Conservation (phyloP, 2,113 vertebrate species). For the Dolichallabes microphthalmus region DNA sequence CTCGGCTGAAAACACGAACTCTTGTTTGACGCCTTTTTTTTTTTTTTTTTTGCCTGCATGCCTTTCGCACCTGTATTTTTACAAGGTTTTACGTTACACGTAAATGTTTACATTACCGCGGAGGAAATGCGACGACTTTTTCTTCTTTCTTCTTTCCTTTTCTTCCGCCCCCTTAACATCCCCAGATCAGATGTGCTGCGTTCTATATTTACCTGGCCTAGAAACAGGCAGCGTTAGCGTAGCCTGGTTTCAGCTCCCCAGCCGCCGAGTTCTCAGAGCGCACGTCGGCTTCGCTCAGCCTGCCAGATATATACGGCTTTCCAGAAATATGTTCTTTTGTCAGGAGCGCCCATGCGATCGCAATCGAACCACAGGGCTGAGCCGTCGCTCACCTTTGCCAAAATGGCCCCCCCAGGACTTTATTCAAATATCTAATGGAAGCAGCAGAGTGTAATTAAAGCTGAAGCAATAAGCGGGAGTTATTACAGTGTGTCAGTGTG, state of each 20-base stretch:
- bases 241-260: conserved; percentile 52
- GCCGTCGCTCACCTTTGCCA: conserved; percentile 20
- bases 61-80: conserved; percentile 32
- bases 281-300: not conserved
- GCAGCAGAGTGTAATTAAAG: conserved; percentile 35
- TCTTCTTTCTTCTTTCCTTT: too few species aligned
- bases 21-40: not conserved
- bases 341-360: not conserved
- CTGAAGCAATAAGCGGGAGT: conserved; percentile 25
- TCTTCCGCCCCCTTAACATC: conserved; percentile 49
- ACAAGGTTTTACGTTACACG: conserved; percentile 4
- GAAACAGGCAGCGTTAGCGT: conserved; percentile 51
- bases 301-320: not conserved
- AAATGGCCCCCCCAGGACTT: conserved; percentile 7
- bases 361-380: not conserved
- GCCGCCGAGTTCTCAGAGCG: not conserved
- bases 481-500: conserved; percentile 36
- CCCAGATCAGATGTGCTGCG: conserved; percentile 34
- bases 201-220: conserved; percentile 64
- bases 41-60: not conserved
- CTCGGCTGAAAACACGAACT: not conserved
- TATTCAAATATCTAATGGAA: conserved; percentile 29
- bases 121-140: conserved; percentile 45
- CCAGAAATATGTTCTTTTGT: not conserved
- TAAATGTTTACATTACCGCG: conserved; percentile 44